phyloP scores from a whole-genome alignment of 2,888 invertebrate genomes.

The Drosophila stalkeri region DNA sequence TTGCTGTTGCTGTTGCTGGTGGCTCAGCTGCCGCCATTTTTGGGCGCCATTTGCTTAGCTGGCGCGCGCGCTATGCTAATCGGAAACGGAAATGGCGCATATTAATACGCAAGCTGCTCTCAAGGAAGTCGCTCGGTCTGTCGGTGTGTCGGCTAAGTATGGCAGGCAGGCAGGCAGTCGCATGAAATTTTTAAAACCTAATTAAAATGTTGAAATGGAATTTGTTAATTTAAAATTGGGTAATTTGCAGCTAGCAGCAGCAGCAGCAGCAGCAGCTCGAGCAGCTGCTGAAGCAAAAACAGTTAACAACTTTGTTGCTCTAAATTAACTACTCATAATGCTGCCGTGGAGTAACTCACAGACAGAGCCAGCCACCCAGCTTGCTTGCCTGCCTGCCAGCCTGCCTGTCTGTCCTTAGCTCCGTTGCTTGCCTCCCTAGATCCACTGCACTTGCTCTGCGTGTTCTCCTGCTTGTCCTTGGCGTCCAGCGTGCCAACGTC shows the following conservation, averaged over 20 bases:
- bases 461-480: conserved; percentile 11
- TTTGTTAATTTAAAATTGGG: conserved; percentile 82
- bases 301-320: conserved; percentile 78
- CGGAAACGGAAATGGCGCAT: conserved; percentile 82
- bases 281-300: conserved; percentile 53
- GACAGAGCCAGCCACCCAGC: neutral
- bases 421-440: too few relatives aligned
- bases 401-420: too few relatives aligned
- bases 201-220: conserved; percentile 82
- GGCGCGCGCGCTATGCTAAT: conserved; percentile 73
- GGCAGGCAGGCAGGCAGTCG: conserved; percentile 49
- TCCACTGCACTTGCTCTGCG: too few relatives aligned
- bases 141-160: conserved; percentile 46
- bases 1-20: conserved; percentile 26
- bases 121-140: conserved; percentile 60
- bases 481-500: conserved; percentile 42
- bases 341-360: conserved; percentile 36
- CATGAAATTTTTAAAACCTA: conserved; percentile 82
- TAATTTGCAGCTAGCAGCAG: conserved; percentile 64
- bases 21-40: conserved; percentile 75
- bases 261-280: conserved; percentile 14
- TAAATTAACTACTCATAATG: conserved; percentile 81
- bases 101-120: conserved; percentile 80
- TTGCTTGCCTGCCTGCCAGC: too few relatives aligned
- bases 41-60: conserved; percentile 63